A percentile compares a stretch with the other conserved stretches of the same genome.
These are phyloP conservation scores for Cacoxenus indagator DNA, from an alignment of 2,888 invertebrate genomes.

Conservation along the genomic window DNA sequence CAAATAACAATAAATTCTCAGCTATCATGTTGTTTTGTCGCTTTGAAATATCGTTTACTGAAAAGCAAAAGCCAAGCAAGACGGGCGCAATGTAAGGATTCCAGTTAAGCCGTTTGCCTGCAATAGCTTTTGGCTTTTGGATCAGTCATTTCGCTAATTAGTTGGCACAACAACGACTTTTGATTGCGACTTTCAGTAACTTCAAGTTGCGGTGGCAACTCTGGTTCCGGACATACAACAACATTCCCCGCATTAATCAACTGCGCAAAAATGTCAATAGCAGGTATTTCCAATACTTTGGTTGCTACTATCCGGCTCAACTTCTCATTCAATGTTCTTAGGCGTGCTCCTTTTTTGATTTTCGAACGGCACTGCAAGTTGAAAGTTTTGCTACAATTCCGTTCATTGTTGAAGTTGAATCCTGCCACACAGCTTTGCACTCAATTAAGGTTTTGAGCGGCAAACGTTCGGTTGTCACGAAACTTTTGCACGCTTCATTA, in stretches of 20 bases:
- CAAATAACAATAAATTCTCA: slow-evolving; percentile 50
- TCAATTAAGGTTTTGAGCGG: slow-evolving; percentile 51
- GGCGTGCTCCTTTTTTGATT: neutral
- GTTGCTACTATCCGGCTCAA: too few species aligned
- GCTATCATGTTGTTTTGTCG: slow-evolving; percentile 50
- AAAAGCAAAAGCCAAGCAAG: neutral
- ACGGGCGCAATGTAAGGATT: too few species aligned
- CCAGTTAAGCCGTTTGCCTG: too few species aligned
- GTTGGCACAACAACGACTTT: neutral
- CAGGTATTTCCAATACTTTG: slow-evolving; percentile 11
- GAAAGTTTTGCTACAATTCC: neutral
- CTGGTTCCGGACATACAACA: neutral
- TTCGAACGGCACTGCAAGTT: neutral
- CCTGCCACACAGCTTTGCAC: slow-evolving; percentile 49
- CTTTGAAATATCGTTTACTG: slow-evolving; percentile 47
- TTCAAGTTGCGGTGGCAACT: slow-evolving; percentile 16
- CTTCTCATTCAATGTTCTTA: neutral
- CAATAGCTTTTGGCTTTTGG: too few species aligned
- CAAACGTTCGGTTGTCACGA: neutral
- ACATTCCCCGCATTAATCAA: slow-evolving; percentile 48
- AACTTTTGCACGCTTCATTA: slow-evolving; percentile 9
- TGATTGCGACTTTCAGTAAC: too few species aligned
- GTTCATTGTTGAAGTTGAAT: slow-evolving; percentile 8
- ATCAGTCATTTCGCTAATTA: slow-evolving; percentile 26
- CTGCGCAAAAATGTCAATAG: slow-evolving; percentile 37